Conservation (phyloP, 2,888 invertebrate species). For the Heterodera filipjevi region DNA sequence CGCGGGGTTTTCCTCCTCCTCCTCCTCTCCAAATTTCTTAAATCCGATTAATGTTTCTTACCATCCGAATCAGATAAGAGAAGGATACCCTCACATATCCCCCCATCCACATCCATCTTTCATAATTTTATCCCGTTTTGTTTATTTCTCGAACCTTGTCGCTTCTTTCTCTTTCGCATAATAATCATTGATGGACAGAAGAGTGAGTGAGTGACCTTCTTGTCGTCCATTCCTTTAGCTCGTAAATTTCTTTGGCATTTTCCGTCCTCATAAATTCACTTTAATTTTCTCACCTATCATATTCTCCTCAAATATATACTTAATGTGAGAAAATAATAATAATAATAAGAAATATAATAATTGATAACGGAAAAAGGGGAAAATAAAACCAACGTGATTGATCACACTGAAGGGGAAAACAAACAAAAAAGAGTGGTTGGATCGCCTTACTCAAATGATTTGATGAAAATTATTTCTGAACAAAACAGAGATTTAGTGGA, state of each 20-base stretch:
- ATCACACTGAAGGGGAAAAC: too few species aligned
- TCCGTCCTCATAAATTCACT: too few species aligned
- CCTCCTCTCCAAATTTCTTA: not conserved
- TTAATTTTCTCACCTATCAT: not conserved
- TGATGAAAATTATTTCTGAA: too few species aligned
- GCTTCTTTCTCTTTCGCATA: not conserved
- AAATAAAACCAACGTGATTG: not conserved
- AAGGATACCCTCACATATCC: not conserved
- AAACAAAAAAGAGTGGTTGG: too few species aligned
- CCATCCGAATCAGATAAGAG: not conserved
- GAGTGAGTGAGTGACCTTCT: not conserved
- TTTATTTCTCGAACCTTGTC: conserved; percentile 1
- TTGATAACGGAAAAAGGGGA: too few species aligned
- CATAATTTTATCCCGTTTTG: conserved; percentile 3
- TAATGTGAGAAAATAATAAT: too few species aligned
- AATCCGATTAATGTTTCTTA: conserved; percentile 9
- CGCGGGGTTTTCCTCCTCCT: not conserved
- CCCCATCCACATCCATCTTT: not conserved
- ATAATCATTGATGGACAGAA: too few species aligned
- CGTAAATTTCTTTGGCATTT: not conserved
- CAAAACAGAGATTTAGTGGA: too few species aligned
- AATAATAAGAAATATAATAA: too few species aligned
- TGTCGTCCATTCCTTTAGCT: not conserved
- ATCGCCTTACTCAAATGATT: too few species aligned
- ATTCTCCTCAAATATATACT: too few species aligned